A percentile compares a stretch with the other conserved stretches of the same genome.
Conservation (phyloP, 2,113 vertebrate genomes). For the Eurystomus gularis region DNA sequence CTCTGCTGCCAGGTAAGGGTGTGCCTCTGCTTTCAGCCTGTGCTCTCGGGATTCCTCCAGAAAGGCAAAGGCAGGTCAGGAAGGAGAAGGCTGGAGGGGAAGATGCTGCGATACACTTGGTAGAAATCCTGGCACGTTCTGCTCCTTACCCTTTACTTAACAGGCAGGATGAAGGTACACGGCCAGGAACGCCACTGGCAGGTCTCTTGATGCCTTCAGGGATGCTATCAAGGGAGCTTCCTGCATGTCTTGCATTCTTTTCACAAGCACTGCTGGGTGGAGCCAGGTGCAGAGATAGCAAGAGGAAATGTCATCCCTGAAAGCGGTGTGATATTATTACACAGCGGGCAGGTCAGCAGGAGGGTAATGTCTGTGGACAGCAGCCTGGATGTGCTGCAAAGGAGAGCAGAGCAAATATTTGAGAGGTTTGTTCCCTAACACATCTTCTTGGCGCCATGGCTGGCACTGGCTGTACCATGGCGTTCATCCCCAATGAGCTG, state of each 20-base stretch:
- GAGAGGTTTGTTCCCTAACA: background rate
- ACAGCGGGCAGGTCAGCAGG: background rate
- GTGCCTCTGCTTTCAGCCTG: background rate
- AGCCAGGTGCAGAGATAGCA: background rate
- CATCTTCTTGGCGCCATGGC: background rate
- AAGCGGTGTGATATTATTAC: background rate
- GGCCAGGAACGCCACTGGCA: background rate
- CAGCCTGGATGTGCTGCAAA: background rate
- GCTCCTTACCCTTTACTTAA: background rate
- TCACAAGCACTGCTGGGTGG: background rate
- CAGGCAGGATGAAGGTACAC: background rate
- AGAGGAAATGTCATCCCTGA: background rate
- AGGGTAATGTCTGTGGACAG: background rate
- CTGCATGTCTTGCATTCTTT: background rate
- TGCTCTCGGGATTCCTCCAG: background rate
- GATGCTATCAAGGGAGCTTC: background rate
- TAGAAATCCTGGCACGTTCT: background rate
- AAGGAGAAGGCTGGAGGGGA: background rate
- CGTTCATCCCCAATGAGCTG: background rate
- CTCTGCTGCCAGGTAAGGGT: background rate
- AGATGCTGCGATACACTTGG: background rate
- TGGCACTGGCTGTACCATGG: background rate
- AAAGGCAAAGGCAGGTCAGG: background rate
- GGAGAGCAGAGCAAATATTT: constrained; percentile 10
- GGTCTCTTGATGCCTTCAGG: background rate